Conservation (phyloP, 35 echinoderm and acorn worm species). For the Diadema setosum region DNA sequence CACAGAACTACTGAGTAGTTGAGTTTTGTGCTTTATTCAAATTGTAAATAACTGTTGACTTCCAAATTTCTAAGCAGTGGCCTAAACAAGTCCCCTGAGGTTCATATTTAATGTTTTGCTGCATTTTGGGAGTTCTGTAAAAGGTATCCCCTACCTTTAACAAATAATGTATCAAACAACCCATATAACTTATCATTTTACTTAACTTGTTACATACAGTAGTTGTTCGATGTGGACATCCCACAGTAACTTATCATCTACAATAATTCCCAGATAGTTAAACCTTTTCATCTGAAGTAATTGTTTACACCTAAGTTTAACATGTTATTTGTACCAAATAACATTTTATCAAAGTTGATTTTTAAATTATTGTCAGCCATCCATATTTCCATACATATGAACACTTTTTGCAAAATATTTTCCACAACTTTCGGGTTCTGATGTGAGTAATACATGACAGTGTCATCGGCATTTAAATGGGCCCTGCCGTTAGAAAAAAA, state of each 20-base stretch:
- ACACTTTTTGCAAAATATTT: neutral
- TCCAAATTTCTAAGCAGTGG: too few relatives aligned
- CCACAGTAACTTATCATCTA: neutral
- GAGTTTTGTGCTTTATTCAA: too few relatives aligned
- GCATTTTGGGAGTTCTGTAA: too few relatives aligned
- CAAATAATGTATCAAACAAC: too few relatives aligned
- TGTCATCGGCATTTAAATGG: neutral
- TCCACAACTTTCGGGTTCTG: neutral
- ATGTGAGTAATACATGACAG: neutral
- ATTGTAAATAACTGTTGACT: too few relatives aligned
- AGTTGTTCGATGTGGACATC: neutral
- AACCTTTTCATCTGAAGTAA: neutral
- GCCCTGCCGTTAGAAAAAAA: neutral
- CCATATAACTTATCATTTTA: neutral
- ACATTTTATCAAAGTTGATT: neutral
- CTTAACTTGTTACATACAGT: neutral
- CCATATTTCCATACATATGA: neutral
- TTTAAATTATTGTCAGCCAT: neutral
- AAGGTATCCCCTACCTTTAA: too few relatives aligned
- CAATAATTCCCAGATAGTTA: neutral
- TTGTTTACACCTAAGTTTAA: neutral
- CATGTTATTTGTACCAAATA: neutral
- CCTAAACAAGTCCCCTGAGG: too few relatives aligned
- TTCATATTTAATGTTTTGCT: too few relatives aligned
- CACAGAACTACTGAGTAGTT: too few relatives aligned